Percentiles rank a stretch among this genome's conserved stretches.
Evolutionary conservation across 2,888 invertebrate species (phyloP).

Genomic region (Pemphredon lugubris): DNA sequence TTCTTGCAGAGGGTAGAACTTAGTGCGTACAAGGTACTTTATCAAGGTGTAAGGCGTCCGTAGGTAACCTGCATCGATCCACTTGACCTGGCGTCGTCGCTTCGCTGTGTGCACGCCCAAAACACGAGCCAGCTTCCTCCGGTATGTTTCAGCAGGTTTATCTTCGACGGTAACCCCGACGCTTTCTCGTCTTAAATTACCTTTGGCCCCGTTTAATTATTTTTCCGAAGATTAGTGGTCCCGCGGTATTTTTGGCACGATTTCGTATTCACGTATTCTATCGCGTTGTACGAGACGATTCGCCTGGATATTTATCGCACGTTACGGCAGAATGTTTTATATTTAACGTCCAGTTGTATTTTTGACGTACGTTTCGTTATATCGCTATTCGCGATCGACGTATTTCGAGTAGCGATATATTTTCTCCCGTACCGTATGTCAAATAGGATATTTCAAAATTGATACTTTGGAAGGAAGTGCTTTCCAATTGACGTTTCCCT

Average conservation of each 20-base stretch:
- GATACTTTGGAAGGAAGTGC: neutral
- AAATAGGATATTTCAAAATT: neutral
- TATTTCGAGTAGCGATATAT: too few relatives aligned
- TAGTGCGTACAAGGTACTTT: constrained; percentile 30
- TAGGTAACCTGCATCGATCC: constrained; percentile 77
- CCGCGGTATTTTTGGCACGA: too few relatives aligned
- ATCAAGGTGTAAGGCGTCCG: constrained; percentile 55
- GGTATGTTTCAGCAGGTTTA: constrained; percentile 37
- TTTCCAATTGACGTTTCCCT: neutral
- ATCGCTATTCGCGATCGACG: too few relatives aligned
- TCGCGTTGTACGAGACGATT: too few relatives aligned
- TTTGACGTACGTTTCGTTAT: too few relatives aligned
- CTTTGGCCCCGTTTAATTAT: too few relatives aligned
- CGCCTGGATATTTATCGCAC: too few relatives aligned
- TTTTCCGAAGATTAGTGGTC: too few relatives aligned
- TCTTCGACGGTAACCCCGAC: neutral
- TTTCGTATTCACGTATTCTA: too few relatives aligned
- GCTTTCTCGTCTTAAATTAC: constrained; percentile 6
- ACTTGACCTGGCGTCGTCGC: constrained; percentile 73
- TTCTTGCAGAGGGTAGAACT: constrained; percentile 20
- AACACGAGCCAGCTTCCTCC: constrained; percentile 53
- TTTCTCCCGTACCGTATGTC: neutral
- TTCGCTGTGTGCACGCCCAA: constrained; percentile 51
- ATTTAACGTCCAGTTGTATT: too few relatives aligned
- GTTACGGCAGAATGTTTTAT: too few relatives aligned